Evolutionary conservation across 2,113 vertebrate species (phyloP).

Genomic region (Tauraco erythrolophus): DNA sequence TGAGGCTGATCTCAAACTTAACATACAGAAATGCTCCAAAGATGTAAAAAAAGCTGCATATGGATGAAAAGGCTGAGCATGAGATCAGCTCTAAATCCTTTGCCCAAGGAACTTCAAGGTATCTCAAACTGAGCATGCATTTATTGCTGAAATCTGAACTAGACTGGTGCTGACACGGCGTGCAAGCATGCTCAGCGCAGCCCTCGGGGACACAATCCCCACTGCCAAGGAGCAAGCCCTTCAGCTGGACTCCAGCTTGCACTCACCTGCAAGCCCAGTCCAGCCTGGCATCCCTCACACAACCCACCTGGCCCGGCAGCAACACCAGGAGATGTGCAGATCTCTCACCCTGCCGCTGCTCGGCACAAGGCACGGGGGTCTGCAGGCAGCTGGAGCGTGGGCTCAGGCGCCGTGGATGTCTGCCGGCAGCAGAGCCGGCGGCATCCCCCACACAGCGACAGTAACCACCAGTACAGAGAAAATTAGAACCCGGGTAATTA

Average conservation of each 20-base stretch:
- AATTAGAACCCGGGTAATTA: not conserved
- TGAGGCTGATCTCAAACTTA: not conserved
- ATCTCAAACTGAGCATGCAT: fast-evolving
- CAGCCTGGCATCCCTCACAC: not conserved
- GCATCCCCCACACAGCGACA: not conserved
- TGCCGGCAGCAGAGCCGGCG: not conserved
- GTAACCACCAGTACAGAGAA: not conserved
- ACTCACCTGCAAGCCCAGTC: not conserved
- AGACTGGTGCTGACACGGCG: not conserved
- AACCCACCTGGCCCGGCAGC: not conserved
- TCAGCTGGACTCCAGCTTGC: not conserved
- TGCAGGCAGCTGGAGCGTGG: not conserved
- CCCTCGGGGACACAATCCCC: not conserved
- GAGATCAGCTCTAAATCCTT: not conserved
- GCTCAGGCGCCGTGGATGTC: fast-evolving
- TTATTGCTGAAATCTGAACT: no score
- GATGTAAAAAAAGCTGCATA: not conserved
- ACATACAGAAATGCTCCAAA: not conserved
- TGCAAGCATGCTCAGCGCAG: fast-evolving
- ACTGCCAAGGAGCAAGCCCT: not conserved
- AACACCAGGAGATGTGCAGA: no score
- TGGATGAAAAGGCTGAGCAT: not conserved
- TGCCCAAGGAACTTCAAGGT: not conserved
- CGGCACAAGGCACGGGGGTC: not conserved
- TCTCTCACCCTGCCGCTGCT: not conserved